phyloP scores from a whole-genome alignment of 2,888 invertebrate genomes.

The Actias luna region DNA sequence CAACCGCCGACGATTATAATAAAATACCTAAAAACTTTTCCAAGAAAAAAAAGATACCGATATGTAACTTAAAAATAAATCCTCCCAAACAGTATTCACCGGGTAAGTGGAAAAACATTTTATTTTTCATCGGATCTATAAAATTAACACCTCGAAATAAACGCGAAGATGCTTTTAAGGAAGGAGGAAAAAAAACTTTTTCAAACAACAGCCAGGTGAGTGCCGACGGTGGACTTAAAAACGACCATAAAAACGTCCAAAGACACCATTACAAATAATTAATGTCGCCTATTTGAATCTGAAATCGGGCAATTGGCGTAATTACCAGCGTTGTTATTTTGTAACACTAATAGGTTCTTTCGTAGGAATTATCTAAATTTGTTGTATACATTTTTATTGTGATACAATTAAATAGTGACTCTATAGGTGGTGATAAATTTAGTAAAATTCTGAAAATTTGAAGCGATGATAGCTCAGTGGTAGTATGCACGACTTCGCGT shows the following conservation, averaged over 20 bases:
- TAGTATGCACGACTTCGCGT: no score
- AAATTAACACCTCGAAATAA: constrained; percentile 7
- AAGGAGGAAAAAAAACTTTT: neutral
- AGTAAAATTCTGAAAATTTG: no score
- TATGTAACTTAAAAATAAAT: neutral
- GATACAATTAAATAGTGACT: no score
- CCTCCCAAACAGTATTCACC: neutral
- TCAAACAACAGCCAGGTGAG: constrained; percentile 4
- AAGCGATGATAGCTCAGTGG: no score
- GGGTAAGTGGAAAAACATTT: neutral
- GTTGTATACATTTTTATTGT: no score
- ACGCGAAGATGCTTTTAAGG: constrained; percentile 9
- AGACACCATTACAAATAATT: constrained; percentile 30
- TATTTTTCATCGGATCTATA: neutral
- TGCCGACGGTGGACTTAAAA: constrained; percentile 21
- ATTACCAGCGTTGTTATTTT: constrained; percentile 13
- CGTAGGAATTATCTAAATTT: neutral
- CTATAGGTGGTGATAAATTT: no score
- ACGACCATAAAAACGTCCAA: constrained; percentile 29
- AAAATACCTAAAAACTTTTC: no score
- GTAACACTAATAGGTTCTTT: constrained; percentile 1
- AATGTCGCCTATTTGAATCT: constrained; percentile 32
- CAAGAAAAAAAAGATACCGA: neutral
- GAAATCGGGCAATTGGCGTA: constrained; percentile 21
- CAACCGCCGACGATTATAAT: no score